phyloP scores from a whole-genome alignment of 2,797 vertebrate genomes.

The Alauda arvensis region DNA sequence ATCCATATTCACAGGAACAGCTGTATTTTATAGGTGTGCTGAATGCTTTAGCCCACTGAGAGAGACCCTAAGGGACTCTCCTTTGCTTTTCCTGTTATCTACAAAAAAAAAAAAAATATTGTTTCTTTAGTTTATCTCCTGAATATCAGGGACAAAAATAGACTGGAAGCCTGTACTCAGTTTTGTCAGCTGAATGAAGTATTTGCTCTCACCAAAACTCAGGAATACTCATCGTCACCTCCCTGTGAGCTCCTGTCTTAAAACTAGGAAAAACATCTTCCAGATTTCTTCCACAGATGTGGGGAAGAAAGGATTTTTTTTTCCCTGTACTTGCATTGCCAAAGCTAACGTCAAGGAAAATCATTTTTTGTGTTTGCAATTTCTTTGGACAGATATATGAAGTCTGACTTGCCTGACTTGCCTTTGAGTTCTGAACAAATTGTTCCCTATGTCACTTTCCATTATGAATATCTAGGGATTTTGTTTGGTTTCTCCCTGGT shows the following conservation, averaged over 20 bases:
- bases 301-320: not conserved
- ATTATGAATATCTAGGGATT: slow-evolving; percentile 1
- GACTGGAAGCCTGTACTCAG: not conserved
- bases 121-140: not conserved
- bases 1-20: not conserved
- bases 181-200: not conserved
- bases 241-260: not conserved
- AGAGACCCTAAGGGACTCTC: not conserved
- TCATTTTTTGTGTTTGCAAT: not conserved
- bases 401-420: slow-evolving; percentile 3
- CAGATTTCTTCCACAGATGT: not conserved
- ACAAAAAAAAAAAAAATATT: not conserved
- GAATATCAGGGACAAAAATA: not conserved
- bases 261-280: not conserved
- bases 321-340: not conserved
- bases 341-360: not conserved
- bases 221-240: not conserved
- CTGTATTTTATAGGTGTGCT: not conserved
- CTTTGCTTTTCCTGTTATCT: not conserved
- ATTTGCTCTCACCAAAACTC: not conserved
- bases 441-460: not conserved
- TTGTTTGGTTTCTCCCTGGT: not conserved
- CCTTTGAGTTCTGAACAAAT: slow-evolving; percentile 13
- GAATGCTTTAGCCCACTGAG: not conserved
- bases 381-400: slow-evolving; percentile 12